Evolutionary conservation across 2,888 invertebrate genomes (phyloP).

Genomic region (Tetropium fuscum): DNA sequence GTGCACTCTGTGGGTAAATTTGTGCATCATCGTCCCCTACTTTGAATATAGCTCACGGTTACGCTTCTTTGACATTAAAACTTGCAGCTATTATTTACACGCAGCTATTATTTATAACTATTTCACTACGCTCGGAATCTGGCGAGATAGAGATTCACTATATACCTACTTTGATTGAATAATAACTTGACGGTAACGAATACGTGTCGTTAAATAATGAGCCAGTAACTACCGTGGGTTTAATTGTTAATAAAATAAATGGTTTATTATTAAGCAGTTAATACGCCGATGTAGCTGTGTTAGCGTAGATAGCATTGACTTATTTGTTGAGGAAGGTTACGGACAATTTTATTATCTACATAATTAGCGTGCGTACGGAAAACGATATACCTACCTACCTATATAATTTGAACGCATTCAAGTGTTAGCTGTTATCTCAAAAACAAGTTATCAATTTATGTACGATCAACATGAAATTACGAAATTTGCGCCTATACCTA

Average conservation of each 20-base stretch:
- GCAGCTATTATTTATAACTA: constrained; percentile 21
- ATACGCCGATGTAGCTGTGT: constrained; percentile 33
- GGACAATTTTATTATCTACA: constrained; percentile 39
- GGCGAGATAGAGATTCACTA: background rate
- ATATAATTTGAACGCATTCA: too few species aligned
- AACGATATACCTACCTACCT: constrained; percentile 25
- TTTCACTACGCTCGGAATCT: constrained; percentile 10
- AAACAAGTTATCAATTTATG: too few species aligned
- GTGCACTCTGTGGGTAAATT: constrained; percentile 30
- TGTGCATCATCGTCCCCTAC: constrained; percentile 21
- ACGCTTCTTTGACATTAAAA: constrained; percentile 13
- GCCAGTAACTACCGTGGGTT: constrained; percentile 26
- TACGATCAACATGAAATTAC: too few species aligned
- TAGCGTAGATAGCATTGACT: constrained; percentile 40
- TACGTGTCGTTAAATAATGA: constrained; percentile 25
- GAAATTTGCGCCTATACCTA: too few species aligned
- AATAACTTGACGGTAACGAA: constrained; percentile 21
- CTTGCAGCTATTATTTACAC: constrained; percentile 13
- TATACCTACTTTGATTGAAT: constrained; percentile 16
- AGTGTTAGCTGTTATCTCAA: too few species aligned
- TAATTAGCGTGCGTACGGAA: constrained; percentile 16
- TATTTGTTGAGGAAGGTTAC: constrained; percentile 46
- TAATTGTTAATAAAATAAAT: constrained; percentile 40
- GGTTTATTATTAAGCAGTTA: constrained; percentile 38
- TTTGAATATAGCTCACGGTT: constrained; percentile 33